Evolutionary conservation across 2,797 vertebrate species (phyloP).

Genomic region (Trachops cirrhosus): DNA sequence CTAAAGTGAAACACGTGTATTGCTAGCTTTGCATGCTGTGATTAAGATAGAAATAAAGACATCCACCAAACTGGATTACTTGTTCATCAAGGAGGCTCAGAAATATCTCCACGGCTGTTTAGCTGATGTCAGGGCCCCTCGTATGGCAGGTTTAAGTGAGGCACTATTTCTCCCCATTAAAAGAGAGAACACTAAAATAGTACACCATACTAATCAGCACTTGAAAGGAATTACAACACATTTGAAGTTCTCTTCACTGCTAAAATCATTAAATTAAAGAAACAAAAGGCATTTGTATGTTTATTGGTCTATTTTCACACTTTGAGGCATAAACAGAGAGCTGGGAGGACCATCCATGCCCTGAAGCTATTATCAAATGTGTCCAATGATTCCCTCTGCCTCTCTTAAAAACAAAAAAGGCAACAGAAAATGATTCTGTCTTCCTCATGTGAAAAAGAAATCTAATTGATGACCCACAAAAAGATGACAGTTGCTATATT

Average conservation of each 20-base stretch:
- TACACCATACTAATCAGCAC: neutral
- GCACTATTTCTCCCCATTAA: neutral
- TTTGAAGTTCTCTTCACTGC: neutral
- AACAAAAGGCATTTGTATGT: neutral
- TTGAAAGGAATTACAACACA: neutral
- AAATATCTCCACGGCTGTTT: slow-evolving; percentile 57
- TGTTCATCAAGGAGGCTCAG: slow-evolving; percentile 68
- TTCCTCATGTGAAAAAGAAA: neutral
- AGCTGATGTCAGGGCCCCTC: slow-evolving; percentile 63
- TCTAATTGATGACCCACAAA: neutral
- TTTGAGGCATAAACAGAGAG: neutral
- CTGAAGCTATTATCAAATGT: neutral
- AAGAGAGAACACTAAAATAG: slow-evolving; percentile 21
- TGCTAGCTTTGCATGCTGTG: slow-evolving; percentile 41
- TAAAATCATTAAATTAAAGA: slow-evolving; percentile 27
- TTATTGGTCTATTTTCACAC: neutral
- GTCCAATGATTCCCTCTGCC: neutral
- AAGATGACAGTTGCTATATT: neutral
- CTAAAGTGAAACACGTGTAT: slow-evolving; percentile 59
- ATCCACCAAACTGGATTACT: slow-evolving; percentile 71
- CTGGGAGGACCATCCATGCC: neutral
- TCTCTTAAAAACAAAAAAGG: neutral
- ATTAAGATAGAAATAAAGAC: slow-evolving; percentile 73
- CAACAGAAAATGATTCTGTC: neutral
- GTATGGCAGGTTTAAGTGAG: slow-evolving; percentile 40